Evolutionary conservation across 2,888 invertebrate genomes (phyloP), one percentile per base, ranked within the genome.

Genomic region (Eurytoma californica): DNA sequence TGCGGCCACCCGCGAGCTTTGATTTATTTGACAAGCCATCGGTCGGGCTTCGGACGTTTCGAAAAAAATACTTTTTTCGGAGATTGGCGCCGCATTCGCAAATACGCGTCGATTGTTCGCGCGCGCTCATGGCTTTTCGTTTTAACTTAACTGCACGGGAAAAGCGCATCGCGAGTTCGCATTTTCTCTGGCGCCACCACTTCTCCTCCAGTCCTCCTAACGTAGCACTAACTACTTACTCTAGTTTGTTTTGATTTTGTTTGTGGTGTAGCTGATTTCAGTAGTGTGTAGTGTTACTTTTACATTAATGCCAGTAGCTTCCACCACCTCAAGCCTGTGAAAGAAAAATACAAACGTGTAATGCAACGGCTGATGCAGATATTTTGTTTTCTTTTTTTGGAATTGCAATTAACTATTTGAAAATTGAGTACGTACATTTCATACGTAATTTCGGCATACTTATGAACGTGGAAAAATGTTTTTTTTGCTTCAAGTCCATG

Each of bases 151-250:
- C 28, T 24, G 81, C 3, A 39, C n/a, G 74, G 82, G 81, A 82
- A 20, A 53, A 58, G 65, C 58, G 58, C 60, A 76, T 68, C 63
- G 84, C 85, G 83, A 83, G 83, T 76, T 87, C 86, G 87, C 86
- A 88, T 84, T 87, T 88, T 88, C 83, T 86, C 84, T 85, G 84
- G 83, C 82, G 78, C 80, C 75, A 82, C 80, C 72, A 82, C 77
- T 77, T 72, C 57, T 77, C 65, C 70, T 61, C 12, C 30, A 9
- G 4, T 77, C 73, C 77, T 68, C 75, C 75, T 77, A 69, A 80
- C 68, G 57, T 81, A 84, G 82, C 82, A 81, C 83, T 84, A 81
- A 58, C 28, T 12, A 66, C 63, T 77, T 67, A 75, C 18, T 28
- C 60, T 63, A 39, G 28, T 61, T 72, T 67, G 20, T 51, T 70